These are phyloP conservation scores for Lophius piscatorius DNA, from an alignment of 2,113 vertebrate species.

Conservation along the genomic window DNA sequence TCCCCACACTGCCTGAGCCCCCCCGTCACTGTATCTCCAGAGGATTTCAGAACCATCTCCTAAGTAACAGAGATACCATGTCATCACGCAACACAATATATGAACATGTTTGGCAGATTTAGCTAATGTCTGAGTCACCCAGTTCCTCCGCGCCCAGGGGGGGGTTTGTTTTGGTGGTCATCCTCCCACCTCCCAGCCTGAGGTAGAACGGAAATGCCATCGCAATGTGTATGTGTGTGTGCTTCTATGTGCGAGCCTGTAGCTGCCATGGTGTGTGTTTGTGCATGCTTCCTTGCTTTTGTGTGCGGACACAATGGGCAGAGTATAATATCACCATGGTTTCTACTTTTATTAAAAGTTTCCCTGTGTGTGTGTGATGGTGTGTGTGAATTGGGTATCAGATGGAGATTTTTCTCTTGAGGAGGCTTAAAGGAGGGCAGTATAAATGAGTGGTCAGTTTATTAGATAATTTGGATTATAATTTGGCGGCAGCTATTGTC, in stretches of 20 bases:
- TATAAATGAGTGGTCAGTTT: constrained; percentile 9
- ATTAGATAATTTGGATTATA: neutral
- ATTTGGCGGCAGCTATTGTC: neutral
- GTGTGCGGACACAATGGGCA: constrained; percentile 21
- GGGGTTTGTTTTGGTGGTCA: constrained; percentile 17
- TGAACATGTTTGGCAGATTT: constrained; percentile 52
- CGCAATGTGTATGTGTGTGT: constrained; percentile 33
- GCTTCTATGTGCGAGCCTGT: too few relatives aligned
- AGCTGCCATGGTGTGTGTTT: too few relatives aligned
- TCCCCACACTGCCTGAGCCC: neutral
- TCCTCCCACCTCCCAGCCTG: constrained; percentile 43
- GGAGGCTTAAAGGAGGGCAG: constrained; percentile 13
- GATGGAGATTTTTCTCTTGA: constrained; percentile 12
- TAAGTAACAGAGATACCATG: constrained; percentile 47
- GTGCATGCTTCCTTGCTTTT: constrained; percentile 15
- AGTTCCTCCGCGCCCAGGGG: constrained; percentile 7
- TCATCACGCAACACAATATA: constrained; percentile 35
- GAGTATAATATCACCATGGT: constrained; percentile 60
- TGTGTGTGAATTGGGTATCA: constrained; percentile 19
- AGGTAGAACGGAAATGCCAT: constrained; percentile 37
- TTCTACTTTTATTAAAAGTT: constrained; percentile 48
- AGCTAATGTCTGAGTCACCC: constrained; percentile 65
- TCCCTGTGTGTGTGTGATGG: constrained; percentile 5
- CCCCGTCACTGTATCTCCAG: constrained; percentile 18
- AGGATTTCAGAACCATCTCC: constrained; percentile 35